Evolutionary conservation across 1,140 invertebrate species (phyloP), one percentile per base, ranked within the genome.

Genomic region (Zaprionus kolodkinae): DNA sequence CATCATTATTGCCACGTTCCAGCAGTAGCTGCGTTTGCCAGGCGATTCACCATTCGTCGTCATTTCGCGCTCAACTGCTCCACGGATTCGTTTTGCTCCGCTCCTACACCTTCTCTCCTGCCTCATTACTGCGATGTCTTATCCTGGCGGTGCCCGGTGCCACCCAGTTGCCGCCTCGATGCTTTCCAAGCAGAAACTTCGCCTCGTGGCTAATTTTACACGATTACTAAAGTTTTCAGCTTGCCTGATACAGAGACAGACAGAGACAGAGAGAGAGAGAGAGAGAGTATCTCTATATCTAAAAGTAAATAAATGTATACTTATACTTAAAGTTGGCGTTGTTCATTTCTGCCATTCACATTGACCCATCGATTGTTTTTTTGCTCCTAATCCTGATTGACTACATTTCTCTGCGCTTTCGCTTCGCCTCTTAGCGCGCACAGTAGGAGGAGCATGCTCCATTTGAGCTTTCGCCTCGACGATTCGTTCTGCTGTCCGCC

Each of bases 1-100:
- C 69, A 68, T 77, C 76, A 82, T 85, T 85, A 87, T 82, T 78
- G 71, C 76, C 82, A 62, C 63, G 71, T 65, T 84, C 61, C 61
- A 55, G 65, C 10, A 35, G 33, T 35, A 65, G 57, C 50, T 56
- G 30, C 21, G 11, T 48, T 56, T 45, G 56, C 66, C 21, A 17
- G 45, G 45, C 45, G 17, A 59, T 59, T 59, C 56, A 27, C 33
- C 62, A 27, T 60, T 59, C 55, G 27, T 57, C 71, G 62, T 62
- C 78, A 74, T 79, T 80, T 80, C 61, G 77, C 78, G 78, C 69
- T 78, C 64, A 70, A 64, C 64, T 83, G 80, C 50, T 33, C 36
- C 11, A 6, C 35, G n/a, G 36, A 30, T 54, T 27, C 35, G 2
- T 54, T 27, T 50, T 25, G 45, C 17, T n/a, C 27, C 27, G 40